These are phyloP conservation scores for Brachystomella parvula DNA, from an alignment of 1,140 invertebrate species.

Conservation along the genomic window DNA sequence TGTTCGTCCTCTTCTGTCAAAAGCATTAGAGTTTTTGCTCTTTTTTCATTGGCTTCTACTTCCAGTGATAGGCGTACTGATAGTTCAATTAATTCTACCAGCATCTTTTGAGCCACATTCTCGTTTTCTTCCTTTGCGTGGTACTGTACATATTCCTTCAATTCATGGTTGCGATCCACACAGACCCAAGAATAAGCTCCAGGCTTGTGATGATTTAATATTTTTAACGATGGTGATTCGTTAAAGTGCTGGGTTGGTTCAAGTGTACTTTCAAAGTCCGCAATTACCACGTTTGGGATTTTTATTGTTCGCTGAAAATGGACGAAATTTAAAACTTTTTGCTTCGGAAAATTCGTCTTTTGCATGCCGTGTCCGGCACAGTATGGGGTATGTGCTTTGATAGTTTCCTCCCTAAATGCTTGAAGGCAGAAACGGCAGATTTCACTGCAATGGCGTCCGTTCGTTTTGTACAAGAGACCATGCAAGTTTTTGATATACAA, in stretches of 20 bases:
- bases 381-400: background rate
- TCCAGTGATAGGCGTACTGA: background rate
- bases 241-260: background rate
- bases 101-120: constrained; percentile 12
- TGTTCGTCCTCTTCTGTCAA: background rate
- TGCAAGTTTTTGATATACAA: constrained; percentile 4
- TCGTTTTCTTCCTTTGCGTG: background rate
- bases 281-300: constrained; percentile 8
- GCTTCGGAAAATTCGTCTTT: constrained; percentile 8
- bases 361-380: background rate
- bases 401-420: background rate
- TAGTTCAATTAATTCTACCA: background rate
- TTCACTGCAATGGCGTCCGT: background rate
- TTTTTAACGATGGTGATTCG: background rate
- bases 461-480: background rate
- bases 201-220: constrained; percentile 10
- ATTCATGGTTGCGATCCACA: constrained; percentile 1
- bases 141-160: background rate
- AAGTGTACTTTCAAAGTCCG: constrained; percentile 17
- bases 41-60: background rate
- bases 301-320: constrained; percentile 3
- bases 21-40: background rate
- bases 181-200: constrained; percentile 8
- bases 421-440: constrained; percentile 18
- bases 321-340: constrained; percentile 7